Base-by-base conservation (phyloP, 2,113 vertebrate species). In the Pristiophorus japonicus region DNA sequence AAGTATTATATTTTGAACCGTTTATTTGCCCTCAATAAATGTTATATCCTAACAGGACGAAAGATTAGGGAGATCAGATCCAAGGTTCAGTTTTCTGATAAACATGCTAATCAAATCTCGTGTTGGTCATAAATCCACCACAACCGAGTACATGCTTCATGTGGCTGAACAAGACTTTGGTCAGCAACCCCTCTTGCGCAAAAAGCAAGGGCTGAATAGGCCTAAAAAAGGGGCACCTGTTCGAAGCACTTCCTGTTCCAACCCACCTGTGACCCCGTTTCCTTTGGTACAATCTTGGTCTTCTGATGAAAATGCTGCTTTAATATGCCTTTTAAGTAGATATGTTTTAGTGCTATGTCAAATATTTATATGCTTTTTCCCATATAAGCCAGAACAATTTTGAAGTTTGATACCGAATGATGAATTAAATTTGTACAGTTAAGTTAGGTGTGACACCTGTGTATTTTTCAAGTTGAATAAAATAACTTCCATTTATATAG, bases 401-500 rank as follows among this genome's bases (percentile, higher is more conserved):
- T 34, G 59, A 91, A 63, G 88, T 16, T 70, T 70, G 1, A 11
- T 30, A 27, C 22, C 11, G 42, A 42, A 95, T 22, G 94, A 27
- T 45, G 59, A 95, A 95, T 95, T 51, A n/a, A 18, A 45, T 95
- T 30, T 59, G 51, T 59, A 30, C 30, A 70, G 14, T 94, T 42
- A 94, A 73, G 1, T 70, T 30, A 16, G 1, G 12, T 47, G 42
- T 73, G 38, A 51, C 10, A 51, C 4, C 38, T 34, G 66, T 94
- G 42, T 27, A 4, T 51, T 65, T 47, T 70, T 70, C 38, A 20
- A 51, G 24, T 94, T 16, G 38, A 47, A 16, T 51, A 73, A 70
- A 16, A 94, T 70, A 94, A 51, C 45, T 94, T 94, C 66, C 45
- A 73, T 67, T 95, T 30, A 0, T 96, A 95, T 96, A 99, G 99